Base-by-base conservation (phyloP, 1,140 invertebrate genomes). In the Drosophila chauvacae region DNA sequence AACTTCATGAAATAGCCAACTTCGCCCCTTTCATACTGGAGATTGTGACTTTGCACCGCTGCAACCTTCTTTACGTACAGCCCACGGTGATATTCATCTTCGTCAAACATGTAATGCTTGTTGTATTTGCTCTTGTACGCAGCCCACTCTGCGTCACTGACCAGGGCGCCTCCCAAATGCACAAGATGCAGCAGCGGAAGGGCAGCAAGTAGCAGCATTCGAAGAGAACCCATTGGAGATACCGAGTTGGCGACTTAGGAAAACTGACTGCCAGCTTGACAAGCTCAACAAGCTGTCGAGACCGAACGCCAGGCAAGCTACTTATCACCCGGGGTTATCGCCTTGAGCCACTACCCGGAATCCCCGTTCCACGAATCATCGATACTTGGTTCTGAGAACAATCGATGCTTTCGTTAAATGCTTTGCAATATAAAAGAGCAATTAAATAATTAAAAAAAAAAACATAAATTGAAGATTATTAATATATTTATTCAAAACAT, bases 71-170 rank as follows among this genome's bases (percentile, higher is more conserved):
- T 13, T 0, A 30, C 23, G 64, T 53, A 70, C 7, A 71, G 28
- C 2, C 0, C 18, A 1, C 37, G 45, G 28, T 69, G 65, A n/a
- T 26, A 6, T 1, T 18, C 2, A 16, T 69, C 23, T 23, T 23
- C 62, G 1, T 14, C 3, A 2, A 7, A 11, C 0, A 5, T n/a
- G 53, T 56, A 55, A 1, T 55, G 20, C 4, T 55, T 55, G 20
- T 23, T 33, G 65, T 68, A 68, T 9, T 26, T 20, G n/a, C 30
- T 66, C 3, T 66, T 50, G 28, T 50, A 69, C 20, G 23, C 9
- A 3, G 20, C n/a, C 65, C 65, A 69, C 3, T 69, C 65, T 14
- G 2, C 26, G 10, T 28, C 20, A 11, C 42, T 68, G 18, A 69
- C 65, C 16, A 2, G 3, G 20, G 14, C 10, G 3, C 20, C 9